Evolutionary conservation across 1,140 invertebrate species (phyloP), one percentile per base, ranked within the genome.

Genomic region (Sweltsa coloradensis): DNA sequence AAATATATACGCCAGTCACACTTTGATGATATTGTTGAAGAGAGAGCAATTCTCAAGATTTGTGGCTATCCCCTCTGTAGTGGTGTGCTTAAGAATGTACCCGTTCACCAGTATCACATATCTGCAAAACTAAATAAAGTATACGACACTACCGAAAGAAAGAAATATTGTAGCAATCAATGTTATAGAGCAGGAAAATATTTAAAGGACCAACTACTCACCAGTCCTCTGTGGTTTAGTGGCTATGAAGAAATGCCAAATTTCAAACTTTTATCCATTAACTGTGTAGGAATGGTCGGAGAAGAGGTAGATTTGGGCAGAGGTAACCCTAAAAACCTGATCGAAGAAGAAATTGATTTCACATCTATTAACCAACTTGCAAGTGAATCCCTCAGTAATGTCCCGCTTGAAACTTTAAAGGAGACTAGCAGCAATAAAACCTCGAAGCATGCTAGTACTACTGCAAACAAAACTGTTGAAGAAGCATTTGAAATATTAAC

Each of bases 61-160:
- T 93, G 89, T 68, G 89, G 88, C n/a, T 93, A 91, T 69, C 78
- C 83, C 27, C 53, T 90, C 1, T 93, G 89, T 65, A 60, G 65
- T 11, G 77, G 79, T 42, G 27, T 51, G 11, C 57, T 88, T 18
- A 67, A 57, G 24, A 59, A 76, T 57, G 69, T 85, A 46, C 78
- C 81, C 0, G 78, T 76, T 37, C 83, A 90, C 63, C 76, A 81
- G 45, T 92, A 83, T 66, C 71, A 75, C 49, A 91, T 92, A 60
- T 86, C 79, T 0, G 74, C 73, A 5, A 75, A 72, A 55, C 74
- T 66, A 2, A 91, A 92, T 55, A 90, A 85, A 67, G 84, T 94
- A 0, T 91, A 81, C 60, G 89, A 94, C 59, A 78, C 92, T 2
- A 85, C 79, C 19, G 74, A 78, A 43, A 73, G 86, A 48, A 92